Evolutionary conservation across 2,797 vertebrate genomes (phyloP), one percentile per base, ranked within the genome.

Genomic region (Lycodopsis pacificus): DNA sequence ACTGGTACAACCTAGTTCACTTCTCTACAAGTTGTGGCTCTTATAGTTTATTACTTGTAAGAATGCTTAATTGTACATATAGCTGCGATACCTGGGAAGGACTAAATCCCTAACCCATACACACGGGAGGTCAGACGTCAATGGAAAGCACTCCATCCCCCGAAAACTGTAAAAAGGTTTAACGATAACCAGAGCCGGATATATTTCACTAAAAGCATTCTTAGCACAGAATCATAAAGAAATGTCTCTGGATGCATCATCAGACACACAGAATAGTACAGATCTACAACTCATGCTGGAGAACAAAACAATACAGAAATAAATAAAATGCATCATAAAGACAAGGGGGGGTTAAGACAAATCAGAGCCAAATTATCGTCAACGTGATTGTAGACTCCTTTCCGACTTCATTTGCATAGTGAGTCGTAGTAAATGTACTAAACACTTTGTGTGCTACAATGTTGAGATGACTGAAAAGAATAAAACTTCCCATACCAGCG

Each of bases 401-500:
- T 14, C 3, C 25, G 10, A 67, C 20, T 40, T 59, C 0, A 56
- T 68, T 62, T 48, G 22, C 48, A 53, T 20, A 11, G 22, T 22
- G 54, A 53, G 25, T 6, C 34, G 42, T 40, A 20, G 3, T 12
- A 53, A 62, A 11, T 61, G 10, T 22, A 48, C 34, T 34, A 58
- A 10, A 2, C 22, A 36, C 51, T 25, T 30, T 49, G 19, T 58
- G 27, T 34, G 27, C 25, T 71, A 51, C 1, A 61, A 44, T 32
- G 36, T 46, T 65, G 15, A 53, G n/a, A 80, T 75, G 27, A 76
- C 19, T 65, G 30, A 86, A 81, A 76, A 76, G 3, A 58, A 61
- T 22, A 56, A 74, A 82, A 70, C 17, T 54, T 81, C 13, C 20
- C 36, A 91, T 87, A 56, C 73, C 69, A 69, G 65, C 57, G 85